Conservation (phyloP, 2,797 vertebrate species). For the Gallinago stenura region DNA sequence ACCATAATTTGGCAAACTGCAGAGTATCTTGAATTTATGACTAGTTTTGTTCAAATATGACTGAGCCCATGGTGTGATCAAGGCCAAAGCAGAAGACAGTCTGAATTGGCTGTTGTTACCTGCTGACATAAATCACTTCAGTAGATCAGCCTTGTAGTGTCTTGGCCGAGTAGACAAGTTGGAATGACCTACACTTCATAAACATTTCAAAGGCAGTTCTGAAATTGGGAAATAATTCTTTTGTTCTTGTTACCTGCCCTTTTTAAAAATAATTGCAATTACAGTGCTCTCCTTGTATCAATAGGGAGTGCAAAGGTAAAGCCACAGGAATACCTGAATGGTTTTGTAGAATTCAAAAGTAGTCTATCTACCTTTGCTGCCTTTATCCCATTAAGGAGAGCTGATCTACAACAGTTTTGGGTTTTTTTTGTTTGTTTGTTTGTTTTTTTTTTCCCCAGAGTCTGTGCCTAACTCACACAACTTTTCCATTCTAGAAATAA, state of each 20-base stretch:
- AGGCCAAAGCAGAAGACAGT: not conserved
- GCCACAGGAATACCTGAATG: not conserved
- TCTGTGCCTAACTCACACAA: not conserved
- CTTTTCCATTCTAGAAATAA: constrained; percentile 56
- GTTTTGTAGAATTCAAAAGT: not conserved
- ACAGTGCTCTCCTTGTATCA: not conserved
- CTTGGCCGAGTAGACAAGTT: not conserved
- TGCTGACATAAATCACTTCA: not conserved
- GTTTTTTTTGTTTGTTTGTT: not conserved
- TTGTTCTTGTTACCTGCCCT: not conserved
- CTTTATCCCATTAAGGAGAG: not conserved
- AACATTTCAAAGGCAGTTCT: not conserved
- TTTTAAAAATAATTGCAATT: not conserved
- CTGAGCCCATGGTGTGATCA: not conserved
- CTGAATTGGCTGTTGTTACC: not conserved
- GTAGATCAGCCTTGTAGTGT: not conserved
- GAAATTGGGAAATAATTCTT: not conserved
- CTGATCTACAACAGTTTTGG: not conserved
- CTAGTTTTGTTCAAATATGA: not conserved
- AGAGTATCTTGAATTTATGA: not conserved
- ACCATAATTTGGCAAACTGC: not conserved
- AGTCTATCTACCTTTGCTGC: not conserved
- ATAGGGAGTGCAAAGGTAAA: not conserved
- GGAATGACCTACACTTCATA: not conserved
- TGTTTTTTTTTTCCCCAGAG: not conserved